phyloP scores from a whole-genome alignment of 2,888 invertebrate genomes.

The Caenorhabditis angaria region DNA sequence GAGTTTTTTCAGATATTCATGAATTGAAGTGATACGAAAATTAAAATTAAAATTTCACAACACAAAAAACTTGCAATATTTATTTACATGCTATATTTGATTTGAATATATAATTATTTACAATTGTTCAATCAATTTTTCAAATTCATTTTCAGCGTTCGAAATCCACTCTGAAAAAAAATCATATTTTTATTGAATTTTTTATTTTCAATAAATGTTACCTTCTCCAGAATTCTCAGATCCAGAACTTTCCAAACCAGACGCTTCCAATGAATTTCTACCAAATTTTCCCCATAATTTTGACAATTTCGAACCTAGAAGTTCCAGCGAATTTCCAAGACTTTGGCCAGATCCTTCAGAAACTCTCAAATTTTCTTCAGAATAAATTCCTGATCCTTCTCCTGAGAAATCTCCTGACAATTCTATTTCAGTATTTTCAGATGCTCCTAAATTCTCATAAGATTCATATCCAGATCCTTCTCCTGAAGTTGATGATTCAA shows the following conservation, averaged over 20 bases:
- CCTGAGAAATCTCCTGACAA: constrained; percentile 1
- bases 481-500: neutral
- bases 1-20: no score
- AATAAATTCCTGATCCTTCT: neutral
- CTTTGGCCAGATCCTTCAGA: constrained; percentile 9
- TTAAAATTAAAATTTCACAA: no score
- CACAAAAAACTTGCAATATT: neutral
- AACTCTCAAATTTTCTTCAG: neutral
- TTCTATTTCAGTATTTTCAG: no score
- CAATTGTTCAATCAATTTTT: neutral
- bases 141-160: neutral
- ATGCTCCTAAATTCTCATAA: no score
- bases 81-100: neutral
- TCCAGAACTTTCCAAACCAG: neutral
- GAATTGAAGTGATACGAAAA: neutral
- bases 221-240: neutral
- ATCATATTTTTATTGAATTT: neutral
- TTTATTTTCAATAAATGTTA: neutral
- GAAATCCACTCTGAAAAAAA: neutral
- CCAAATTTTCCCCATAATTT: no score
- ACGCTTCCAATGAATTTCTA: no score
- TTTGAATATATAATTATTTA: neutral
- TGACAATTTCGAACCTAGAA: no score
- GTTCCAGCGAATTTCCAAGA: no score
- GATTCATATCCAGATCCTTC: no score